Conservation (phyloP, 2,797 vertebrate genomes). For the Acanthurus tractus region DNA sequence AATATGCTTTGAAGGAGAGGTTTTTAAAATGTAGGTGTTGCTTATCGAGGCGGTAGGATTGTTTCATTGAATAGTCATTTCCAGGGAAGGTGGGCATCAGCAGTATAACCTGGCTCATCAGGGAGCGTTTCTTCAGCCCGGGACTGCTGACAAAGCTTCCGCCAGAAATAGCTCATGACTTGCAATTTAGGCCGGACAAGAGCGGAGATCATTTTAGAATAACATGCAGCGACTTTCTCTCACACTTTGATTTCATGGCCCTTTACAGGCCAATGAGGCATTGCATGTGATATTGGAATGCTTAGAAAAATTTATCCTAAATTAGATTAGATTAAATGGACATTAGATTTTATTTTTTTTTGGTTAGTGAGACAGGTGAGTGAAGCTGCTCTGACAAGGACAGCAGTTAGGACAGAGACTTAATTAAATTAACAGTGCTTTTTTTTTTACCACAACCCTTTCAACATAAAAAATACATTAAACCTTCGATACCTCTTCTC, state of each 20-base stretch:
- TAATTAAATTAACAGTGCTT: not conserved
- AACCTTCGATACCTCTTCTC: too few relatives aligned
- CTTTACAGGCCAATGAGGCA: not conserved
- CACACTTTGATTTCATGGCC: slow-evolving; percentile 5
- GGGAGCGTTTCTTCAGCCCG: slow-evolving; percentile 66
- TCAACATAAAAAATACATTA: too few relatives aligned
- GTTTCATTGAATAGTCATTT: slow-evolving; percentile 71
- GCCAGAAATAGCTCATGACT: slow-evolving; percentile 80
- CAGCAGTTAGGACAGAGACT: not conserved
- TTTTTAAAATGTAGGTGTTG: slow-evolving; percentile 65
- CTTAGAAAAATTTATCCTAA: not conserved
- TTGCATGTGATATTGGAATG: not conserved
- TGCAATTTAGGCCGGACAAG: slow-evolving; percentile 64
- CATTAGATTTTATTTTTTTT: too few relatives aligned
- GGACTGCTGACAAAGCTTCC: slow-evolving; percentile 81
- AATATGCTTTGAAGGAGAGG: slow-evolving; percentile 46
- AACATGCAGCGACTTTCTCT: slow-evolving; percentile 34
- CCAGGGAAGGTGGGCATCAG: slow-evolving; percentile 76
- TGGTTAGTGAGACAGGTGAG: not conserved
- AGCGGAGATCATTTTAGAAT: slow-evolving; percentile 56
- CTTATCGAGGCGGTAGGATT: slow-evolving; percentile 55
- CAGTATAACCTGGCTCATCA: slow-evolving; percentile 77
- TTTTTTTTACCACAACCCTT: too few relatives aligned
- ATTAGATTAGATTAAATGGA: too few relatives aligned
- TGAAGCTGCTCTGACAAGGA: not conserved